Evolutionary conservation across 2,888 invertebrate genomes (phyloP), one percentile per base, ranked within the genome.

Genomic region (Corbicula japonica): DNA sequence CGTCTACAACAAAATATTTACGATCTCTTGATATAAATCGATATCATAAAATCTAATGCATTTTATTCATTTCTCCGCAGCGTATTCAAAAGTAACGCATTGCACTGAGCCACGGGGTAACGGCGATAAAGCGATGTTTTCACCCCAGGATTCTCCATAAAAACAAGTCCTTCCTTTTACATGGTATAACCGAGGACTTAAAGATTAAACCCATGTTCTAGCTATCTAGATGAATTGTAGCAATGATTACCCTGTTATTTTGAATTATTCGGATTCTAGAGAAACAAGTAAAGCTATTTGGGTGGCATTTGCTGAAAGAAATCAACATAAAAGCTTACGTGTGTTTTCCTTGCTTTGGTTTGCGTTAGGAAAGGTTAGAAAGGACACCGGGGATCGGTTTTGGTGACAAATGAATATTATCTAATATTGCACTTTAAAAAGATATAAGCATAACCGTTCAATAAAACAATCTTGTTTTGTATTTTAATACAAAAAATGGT

Each of bases 211-310:
- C 66, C 32, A 38, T 72, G 61, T 72, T 50, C 34, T 38, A 26
- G 65, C 66, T 69, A 72, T 66, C 71, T 61, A 46, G 23, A 60
- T 65, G 75, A 75, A 75, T 66, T 72, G 71, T 60, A 32, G 68
- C 52, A 48, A 76, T 80, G 68, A 75, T 80, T 80, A 80, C 72
- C 71, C 44, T 61, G 71, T 62, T 72, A 75, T 80, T 76, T 72
- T 71, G 63, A 80, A 80, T 71, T 52, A 72, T 76, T 68, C 71
- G 56, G 63, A 60, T 69, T 72, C 73, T 69, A 50, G 44, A 41
- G 63, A 62, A 68, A 66, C 66, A 66, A 66, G 66, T n/a, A 21
- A 15, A 23, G 52, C 66, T 66, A 66, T 66, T 66, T 78, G 69
- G 77, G 77, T 73, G 77, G 77, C 44, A 66, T 48, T 23, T n/a